Conservation (phyloP, 2,113 vertebrate species). For the Rhinolophus sinicus region DNA sequence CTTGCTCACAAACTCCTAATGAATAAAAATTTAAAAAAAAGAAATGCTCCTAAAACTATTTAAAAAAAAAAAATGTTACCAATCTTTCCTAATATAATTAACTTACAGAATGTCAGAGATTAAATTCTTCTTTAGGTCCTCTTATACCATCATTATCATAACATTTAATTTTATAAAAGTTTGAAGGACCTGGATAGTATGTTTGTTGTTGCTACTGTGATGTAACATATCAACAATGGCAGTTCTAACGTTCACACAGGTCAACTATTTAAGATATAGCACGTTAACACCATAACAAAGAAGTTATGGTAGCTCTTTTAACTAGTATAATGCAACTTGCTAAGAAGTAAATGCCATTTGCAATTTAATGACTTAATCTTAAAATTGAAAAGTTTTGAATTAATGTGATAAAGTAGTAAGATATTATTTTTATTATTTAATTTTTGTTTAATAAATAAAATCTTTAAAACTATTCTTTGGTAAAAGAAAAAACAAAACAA, state of each 20-base stretch:
- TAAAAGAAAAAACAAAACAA: too few species aligned
- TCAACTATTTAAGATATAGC: neutral
- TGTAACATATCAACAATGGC: neutral
- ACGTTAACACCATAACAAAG: neutral
- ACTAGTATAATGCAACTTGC: neutral
- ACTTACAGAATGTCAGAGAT: neutral
- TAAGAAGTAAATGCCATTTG: neutral
- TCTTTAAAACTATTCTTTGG: neutral
- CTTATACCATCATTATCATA: neutral
- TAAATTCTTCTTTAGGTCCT: neutral
- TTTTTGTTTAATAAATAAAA: neutral
- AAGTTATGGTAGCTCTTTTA: neutral
- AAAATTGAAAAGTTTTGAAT: neutral
- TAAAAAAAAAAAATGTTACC: neutral
- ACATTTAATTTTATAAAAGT: neutral
- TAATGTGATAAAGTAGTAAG: neutral
- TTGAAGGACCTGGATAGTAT: neutral
- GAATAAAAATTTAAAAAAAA: too few species aligned
- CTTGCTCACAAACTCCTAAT: neutral
- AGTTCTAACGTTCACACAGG: neutral
- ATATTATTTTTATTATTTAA: neutral
- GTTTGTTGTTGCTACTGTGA: neutral
- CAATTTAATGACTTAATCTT: neutral
- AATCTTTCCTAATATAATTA: neutral
- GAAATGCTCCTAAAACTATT: too few species aligned